Evolutionary conservation across 2,113 vertebrate species (phyloP).

Genomic region (Sander vitreus): DNA sequence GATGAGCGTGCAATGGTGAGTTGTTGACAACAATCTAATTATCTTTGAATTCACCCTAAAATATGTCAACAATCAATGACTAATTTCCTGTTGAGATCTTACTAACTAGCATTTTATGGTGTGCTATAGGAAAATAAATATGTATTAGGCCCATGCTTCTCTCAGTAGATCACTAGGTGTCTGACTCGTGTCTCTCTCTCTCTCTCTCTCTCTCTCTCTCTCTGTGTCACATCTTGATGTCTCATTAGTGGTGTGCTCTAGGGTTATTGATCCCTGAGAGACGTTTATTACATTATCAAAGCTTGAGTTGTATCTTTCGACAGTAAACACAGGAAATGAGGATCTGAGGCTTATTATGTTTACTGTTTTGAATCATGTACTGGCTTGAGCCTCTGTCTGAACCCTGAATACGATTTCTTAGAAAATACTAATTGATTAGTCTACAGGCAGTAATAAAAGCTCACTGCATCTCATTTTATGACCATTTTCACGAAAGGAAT

Average conservation of each 20-base stretch:
- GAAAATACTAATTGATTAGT: conserved; percentile 44
- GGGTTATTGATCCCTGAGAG: conserved; percentile 67
- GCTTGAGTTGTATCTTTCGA: conserved; percentile 56
- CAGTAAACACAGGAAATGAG: conserved; percentile 76
- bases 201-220: background rate
- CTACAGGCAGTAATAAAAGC: conserved; percentile 9
- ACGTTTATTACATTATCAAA: conserved; percentile 72
- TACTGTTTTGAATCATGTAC: conserved; percentile 57
- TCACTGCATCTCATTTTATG: conserved; percentile 24
- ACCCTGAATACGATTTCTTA: background rate
- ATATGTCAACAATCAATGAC: conserved; percentile 17
- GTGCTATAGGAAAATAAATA: background rate
- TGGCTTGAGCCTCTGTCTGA: conserved; percentile 21
- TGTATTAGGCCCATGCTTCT: conserved; percentile 19
- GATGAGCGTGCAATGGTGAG: conserved; percentile 20
- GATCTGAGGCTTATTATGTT: conserved; percentile 68
- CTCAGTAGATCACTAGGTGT: conserved; percentile 21
- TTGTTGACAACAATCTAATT: conserved; percentile 36
- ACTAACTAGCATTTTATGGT: conserved; percentile 25
- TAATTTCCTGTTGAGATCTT: conserved; percentile 29
- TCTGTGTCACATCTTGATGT: conserved; percentile 37
- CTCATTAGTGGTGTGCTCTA: conserved; percentile 62
- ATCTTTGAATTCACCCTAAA: conserved; percentile 32
- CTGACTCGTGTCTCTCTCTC: conserved; percentile 34
- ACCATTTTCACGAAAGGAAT: background rate